These are phyloP conservation scores for Synchiropus splendidus DNA, from an alignment of 2,113 vertebrate species.

Conservation along the genomic window DNA sequence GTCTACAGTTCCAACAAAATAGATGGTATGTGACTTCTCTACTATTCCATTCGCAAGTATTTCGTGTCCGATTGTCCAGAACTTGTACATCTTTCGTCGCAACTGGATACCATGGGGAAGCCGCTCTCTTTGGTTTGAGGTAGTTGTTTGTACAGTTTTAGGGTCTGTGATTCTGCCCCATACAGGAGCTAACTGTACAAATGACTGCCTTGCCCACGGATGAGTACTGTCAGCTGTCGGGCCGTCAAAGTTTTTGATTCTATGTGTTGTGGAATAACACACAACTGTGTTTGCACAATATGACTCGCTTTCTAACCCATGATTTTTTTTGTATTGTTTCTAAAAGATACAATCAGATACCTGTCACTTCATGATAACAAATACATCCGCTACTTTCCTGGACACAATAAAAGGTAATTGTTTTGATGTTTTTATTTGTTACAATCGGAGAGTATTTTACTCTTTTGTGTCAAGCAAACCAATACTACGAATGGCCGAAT, in stretches of 20 bases:
- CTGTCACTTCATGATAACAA: constrained; percentile 98
- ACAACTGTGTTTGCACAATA: not conserved
- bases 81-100: not conserved
- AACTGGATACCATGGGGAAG: not conserved
- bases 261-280: no score
- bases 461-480: no score
- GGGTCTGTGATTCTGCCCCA: constrained; percentile 99
- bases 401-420: constrained; percentile 91
- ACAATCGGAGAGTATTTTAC: no score
- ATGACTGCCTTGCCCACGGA: constrained; percentile 99
- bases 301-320: not conserved
- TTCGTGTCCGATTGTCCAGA: no score
- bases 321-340: constrained; percentile 35
- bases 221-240: constrained; percentile 64
- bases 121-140: constrained; percentile 91
- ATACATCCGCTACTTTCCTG: constrained; percentile 97
- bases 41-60: not conserved
- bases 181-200: constrained; percentile 99
- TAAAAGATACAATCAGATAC: constrained; percentile 92
- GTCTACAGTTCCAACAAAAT: constrained; percentile 99
- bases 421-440: not conserved
- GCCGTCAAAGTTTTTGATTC: no score
- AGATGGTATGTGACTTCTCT: constrained; percentile 79
- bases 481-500: no score
- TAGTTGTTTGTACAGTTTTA: constrained; percentile 99